Conservation (phyloP, 2,888 invertebrate genomes). For the Dynastes hyllus region DNA sequence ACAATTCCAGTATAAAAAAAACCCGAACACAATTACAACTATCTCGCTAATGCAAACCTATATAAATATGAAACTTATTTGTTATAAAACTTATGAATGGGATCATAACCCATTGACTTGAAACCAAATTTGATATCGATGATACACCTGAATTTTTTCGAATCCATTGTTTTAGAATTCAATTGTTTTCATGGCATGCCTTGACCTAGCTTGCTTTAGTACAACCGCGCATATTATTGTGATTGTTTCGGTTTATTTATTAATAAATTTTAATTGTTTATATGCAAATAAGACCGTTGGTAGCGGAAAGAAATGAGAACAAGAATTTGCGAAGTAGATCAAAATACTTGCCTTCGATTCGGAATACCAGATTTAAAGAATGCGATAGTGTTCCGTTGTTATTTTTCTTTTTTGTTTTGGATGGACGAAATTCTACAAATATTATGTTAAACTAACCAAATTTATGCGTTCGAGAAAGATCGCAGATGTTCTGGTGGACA, state of each 20-base stretch:
- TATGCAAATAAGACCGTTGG: slow-evolving; percentile 14
- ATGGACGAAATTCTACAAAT: slow-evolving; percentile 58
- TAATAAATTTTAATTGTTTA: slow-evolving; percentile 41
- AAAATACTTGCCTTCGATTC: slow-evolving; percentile 8
- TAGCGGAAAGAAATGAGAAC: neutral
- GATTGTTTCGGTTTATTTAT: slow-evolving; percentile 53
- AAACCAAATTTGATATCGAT: slow-evolving; percentile 57
- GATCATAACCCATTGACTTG: slow-evolving; percentile 39
- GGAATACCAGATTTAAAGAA: slow-evolving; percentile 34
- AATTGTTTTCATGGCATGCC: slow-evolving; percentile 63
- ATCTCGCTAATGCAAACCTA: neutral
- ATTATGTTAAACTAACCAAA: slow-evolving; percentile 62
- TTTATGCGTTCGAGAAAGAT: slow-evolving; percentile 58
- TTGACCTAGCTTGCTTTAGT: slow-evolving; percentile 64
- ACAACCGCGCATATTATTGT: slow-evolving; percentile 38
- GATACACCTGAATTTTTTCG: slow-evolving; percentile 58
- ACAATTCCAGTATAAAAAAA: slow-evolving; percentile 9
- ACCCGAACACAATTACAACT: neutral
- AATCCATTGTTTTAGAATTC: slow-evolving; percentile 62
- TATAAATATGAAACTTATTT: neutral
- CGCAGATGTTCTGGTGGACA: slow-evolving; percentile 49
- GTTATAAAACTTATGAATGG: slow-evolving; percentile 33
- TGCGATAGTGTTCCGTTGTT: slow-evolving; percentile 20
- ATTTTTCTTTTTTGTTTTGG: slow-evolving; percentile 9
- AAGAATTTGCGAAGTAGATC: slow-evolving; percentile 21